Base-by-base conservation (phyloP, 1,140 invertebrate species). In the Batillaria attramentaria region DNA sequence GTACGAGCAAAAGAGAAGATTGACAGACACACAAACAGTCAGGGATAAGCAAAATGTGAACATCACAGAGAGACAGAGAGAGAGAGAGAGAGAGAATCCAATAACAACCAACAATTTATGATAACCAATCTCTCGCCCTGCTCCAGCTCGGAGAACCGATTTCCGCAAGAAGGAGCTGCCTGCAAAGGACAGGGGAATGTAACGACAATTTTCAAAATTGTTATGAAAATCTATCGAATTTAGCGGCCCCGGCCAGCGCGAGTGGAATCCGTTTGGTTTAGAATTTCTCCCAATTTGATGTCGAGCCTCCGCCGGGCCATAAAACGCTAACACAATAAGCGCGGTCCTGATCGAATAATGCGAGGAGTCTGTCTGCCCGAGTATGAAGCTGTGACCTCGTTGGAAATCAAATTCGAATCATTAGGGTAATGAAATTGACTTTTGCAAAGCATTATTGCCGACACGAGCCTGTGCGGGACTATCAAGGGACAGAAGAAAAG, bases 171-270 rank as follows among this genome's bases (percentile, higher is more conserved):
- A 35, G 39, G 68, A 37, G 24, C 18, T 41, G 37, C 28, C 31
- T 39, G 31, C 18, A 42, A 70, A 42, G 57, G 39, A 70, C 37
- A 70, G 37, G 31, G 28, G 65, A 70, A 70, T 20, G 16, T 24
- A 70, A 42, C 68, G 68, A 70, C 68, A 70, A 70, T 39, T 73
- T 73, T 57, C 31, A 39, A 73, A 73, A 73, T n/a, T 39, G 50
- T 73, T 73, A 60, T 73, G 50, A 73, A 73, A 73, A 73, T 57
- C 72, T 57, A 73, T 73, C 72, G 72, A 35, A 37, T 60, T 73
- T 73, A 28, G n/a, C 72, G 41, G 72, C 39, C 72, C n/a, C n/a
- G 72, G 13, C 28, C 31, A 35, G 50, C 72, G 50, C 31, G 6
- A 3, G 33, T 43, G 72, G 72, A 73, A 57, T 73, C n/a, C 13